Evolutionary conservation across 2,888 invertebrate genomes (phyloP).

Genomic region (Prosopocoilus inquinatus): DNA sequence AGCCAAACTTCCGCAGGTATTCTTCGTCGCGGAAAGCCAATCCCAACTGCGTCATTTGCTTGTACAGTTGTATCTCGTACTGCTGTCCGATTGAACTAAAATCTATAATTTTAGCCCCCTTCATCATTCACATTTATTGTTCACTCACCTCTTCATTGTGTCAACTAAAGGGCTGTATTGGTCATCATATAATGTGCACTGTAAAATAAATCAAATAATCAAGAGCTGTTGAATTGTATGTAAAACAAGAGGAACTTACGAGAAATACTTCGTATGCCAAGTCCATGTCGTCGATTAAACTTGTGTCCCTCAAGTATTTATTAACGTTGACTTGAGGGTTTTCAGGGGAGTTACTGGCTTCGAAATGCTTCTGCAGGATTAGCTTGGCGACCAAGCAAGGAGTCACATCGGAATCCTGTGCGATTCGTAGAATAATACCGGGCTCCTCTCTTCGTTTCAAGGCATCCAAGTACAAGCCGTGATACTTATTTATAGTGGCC

Average conservation of each 20-base stretch:
- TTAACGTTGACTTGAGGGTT: slow-evolving; percentile 51
- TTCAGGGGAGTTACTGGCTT: slow-evolving; percentile 27
- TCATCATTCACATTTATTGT: background rate
- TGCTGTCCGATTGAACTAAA: slow-evolving; percentile 77
- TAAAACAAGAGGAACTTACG: slow-evolving; percentile 51
- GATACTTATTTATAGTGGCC: slow-evolving; percentile 52
- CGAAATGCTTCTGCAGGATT: slow-evolving; percentile 56
- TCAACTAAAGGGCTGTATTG: slow-evolving; percentile 82
- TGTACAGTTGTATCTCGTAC: slow-evolving; percentile 75
- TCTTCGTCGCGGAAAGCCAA: slow-evolving; percentile 74
- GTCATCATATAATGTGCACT: slow-evolving; percentile 80
- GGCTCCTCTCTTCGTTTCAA: slow-evolving; percentile 51
- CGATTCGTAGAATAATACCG: slow-evolving; percentile 63
- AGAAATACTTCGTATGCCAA: slow-evolving; percentile 73
- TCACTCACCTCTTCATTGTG: slow-evolving; percentile 69
- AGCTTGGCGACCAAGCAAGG: slow-evolving; percentile 61
- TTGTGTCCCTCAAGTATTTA: slow-evolving; percentile 66
- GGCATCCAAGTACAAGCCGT: slow-evolving; percentile 51
- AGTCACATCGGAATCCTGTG: slow-evolving; percentile 53
- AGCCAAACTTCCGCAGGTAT: slow-evolving; percentile 76
- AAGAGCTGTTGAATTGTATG: slow-evolving; percentile 13
- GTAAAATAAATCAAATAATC: slow-evolving; percentile 43
- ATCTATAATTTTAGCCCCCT: slow-evolving; percentile 21
- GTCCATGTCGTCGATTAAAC: slow-evolving; percentile 67
- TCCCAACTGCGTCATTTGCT: slow-evolving; percentile 58